Base-by-base conservation (phyloP, 2,888 invertebrate species). In the Baronia brevicornis region DNA sequence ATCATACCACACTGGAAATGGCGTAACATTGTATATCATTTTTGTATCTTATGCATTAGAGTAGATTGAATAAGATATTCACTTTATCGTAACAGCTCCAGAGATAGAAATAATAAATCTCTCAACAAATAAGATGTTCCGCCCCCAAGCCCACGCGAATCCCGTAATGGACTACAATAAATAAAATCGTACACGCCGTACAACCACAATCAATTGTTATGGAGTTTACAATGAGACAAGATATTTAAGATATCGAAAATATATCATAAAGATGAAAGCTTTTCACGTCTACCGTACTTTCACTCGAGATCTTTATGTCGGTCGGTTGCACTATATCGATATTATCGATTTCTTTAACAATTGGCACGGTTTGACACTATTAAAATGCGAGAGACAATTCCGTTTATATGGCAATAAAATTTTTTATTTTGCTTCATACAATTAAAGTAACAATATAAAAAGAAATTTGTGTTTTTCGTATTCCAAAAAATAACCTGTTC, bases 61-160 rank as follows among this genome's bases (percentile, higher is more conserved):
- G 4, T 8, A 1, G 9, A 15, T 25, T 15, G 10, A 25, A 15
- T 14, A 15, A 25, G 15, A 25, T 25, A 1, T 11, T 4, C 8
- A 20, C 4, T 7, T 4, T 19, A 24, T 18, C 6, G 3, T 9
- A n/a, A n/a, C n/a, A n/a, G 9, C 10, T 13, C 11, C 8, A 14
- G 6, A 25, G 33, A 33, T 28, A 17, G 8, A 12, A 6, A 12
- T 21, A 29, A 35, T 26, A 35, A 35, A 35, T 35, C 29, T 26
- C 35, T 1, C 6, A 13, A 11, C 35, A 13, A 35, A 35, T 28
- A 35, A 35, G 35, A 35, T 35, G 26, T 34, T 25, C 21, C 29
- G 12, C 13, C 5, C 19, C n/a, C n/a, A n/a, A 11, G n/a, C 35
- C 35, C 35, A 35, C 35, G 35, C 29, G 17, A 30, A 21, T 12